Evolutionary conservation across 2,797 vertebrate species (phyloP).

Genomic region (Scolopax rusticola): DNA sequence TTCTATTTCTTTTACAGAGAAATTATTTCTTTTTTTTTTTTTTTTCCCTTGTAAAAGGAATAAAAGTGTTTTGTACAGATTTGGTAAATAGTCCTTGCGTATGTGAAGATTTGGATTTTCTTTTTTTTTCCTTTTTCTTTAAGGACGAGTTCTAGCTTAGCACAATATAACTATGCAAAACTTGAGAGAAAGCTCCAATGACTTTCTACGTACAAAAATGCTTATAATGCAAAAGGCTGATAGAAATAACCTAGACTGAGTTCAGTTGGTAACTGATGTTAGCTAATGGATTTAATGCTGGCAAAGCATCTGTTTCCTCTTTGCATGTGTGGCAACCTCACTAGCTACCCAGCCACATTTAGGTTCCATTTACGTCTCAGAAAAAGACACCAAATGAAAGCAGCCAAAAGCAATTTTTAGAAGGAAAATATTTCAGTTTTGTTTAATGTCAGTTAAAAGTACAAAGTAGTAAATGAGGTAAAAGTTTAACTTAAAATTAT

Average conservation of each 20-base stretch:
- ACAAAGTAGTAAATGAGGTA: not conserved
- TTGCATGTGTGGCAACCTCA: rapidly evolving
- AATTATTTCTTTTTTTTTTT: not conserved
- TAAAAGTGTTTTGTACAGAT: not conserved
- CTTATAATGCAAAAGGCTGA: not conserved
- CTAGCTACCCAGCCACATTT: not conserved
- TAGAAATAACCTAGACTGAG: not conserved
- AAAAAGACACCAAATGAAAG: not conserved
- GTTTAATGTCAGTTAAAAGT: not conserved
- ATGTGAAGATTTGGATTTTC: not conserved
- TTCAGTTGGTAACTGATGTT: not conserved
- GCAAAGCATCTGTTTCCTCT: not conserved
- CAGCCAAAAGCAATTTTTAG: not conserved
- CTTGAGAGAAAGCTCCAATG: not conserved
- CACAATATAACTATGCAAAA: not conserved
- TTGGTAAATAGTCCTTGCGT: not conserved
- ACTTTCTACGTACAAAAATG: not conserved
- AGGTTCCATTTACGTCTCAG: not conserved
- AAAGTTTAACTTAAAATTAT: not conserved
- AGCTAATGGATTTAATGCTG: not conserved
- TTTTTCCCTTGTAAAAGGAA: not conserved
- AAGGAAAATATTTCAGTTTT: not conserved
- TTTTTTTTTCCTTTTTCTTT: not conserved
- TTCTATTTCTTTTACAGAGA: not conserved
- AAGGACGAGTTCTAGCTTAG: not conserved